Evolutionary conservation across 2,888 invertebrate genomes (phyloP).

Genomic region (Cepaea hortensis): DNA sequence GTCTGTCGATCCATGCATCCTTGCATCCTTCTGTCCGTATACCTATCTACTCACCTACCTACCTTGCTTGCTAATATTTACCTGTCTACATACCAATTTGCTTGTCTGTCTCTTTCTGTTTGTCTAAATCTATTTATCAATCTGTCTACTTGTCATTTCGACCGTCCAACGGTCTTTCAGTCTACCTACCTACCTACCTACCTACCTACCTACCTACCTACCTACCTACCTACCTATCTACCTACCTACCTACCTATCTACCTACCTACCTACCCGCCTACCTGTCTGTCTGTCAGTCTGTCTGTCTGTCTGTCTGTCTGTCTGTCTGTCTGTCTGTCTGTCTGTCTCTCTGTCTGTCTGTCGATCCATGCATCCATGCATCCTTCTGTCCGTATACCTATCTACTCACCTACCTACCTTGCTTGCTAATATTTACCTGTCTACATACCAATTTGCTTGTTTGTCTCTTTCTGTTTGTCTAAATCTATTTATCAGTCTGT

Average conservation of each 20-base stretch:
- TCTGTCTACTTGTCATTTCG: too few relatives aligned
- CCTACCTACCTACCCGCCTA: conserved; percentile 2
- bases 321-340: too few relatives aligned
- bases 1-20: background rate
- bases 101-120: too few relatives aligned
- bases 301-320: background rate
- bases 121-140: too few relatives aligned
- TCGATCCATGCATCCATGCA: background rate
- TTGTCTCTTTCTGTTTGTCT: background rate
- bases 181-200: conserved; percentile 5
- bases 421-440: background rate
- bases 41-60: too few relatives aligned
- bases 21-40: too few relatives aligned
- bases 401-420: too few relatives aligned
- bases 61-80: too few relatives aligned
- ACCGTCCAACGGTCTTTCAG: too few relatives aligned
- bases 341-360: conserved; percentile 3
- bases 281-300: background rate
- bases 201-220: conserved; percentile 14
- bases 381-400: background rate
- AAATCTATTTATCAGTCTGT: background rate
- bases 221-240: conserved; percentile 11
- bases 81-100: too few relatives aligned
- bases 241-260: conserved; percentile 11
- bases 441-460: background rate